A percentile compares a stretch with the other conserved stretches of the same genome.
These are phyloP conservation scores for Protophormia terraenovae DNA, from an alignment of 2,888 invertebrate species.

Conservation along the genomic window DNA sequence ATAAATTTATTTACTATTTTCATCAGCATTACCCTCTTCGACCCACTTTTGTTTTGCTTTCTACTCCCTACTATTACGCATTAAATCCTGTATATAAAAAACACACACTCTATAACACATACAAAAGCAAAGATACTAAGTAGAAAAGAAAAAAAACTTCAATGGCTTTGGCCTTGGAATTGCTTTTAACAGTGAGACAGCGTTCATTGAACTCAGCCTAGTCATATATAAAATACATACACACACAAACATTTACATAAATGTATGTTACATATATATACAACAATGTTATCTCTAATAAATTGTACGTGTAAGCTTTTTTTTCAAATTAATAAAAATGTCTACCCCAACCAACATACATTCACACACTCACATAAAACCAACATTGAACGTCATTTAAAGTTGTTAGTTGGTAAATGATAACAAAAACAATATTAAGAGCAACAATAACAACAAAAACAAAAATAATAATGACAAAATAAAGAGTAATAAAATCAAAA, in stretches of 20 bases:
- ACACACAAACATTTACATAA: neutral
- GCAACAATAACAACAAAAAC: neutral
- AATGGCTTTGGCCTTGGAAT: constrained; percentile 79
- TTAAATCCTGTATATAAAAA: constrained; percentile 16
- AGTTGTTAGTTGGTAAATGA: neutral
- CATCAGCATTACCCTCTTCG: constrained; percentile 6
- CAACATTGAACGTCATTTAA: neutral
- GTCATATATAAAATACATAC: neutral
- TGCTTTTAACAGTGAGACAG: constrained; percentile 68
- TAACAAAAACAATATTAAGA: neutral
- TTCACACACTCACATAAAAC: neutral
- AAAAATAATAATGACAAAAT: neutral
- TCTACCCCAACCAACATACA: neutral
- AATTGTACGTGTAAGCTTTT: neutral
- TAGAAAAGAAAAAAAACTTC: constrained; percentile 51
- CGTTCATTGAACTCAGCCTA: constrained; percentile 69
- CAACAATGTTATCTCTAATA: constrained; percentile 1
- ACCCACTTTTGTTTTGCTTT: neutral
- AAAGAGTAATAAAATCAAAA: too few species aligned
- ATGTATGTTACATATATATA: neutral
- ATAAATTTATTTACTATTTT: neutral
- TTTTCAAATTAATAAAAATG: neutral
- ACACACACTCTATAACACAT: neutral
- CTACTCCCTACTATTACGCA: neutral
- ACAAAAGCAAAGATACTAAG: neutral